Percentiles rank a stretch among this genome's conserved stretches.
Conservation (phyloP, 2,797 vertebrate species). For the Furcifer pardalis region DNA sequence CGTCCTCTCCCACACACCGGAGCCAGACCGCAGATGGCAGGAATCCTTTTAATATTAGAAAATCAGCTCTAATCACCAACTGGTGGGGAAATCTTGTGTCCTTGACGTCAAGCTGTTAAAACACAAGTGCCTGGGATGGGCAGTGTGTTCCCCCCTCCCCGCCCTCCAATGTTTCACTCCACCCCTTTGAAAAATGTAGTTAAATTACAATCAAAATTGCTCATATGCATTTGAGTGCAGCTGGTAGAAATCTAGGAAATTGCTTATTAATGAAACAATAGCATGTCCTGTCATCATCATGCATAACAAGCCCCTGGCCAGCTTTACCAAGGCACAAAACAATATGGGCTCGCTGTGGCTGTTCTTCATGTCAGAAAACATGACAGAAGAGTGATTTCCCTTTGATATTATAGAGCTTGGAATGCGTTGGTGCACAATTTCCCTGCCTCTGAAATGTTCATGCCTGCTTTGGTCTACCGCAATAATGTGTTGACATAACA, state of each 20-base stretch:
- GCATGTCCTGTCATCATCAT: neutral
- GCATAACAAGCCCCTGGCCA: neutral
- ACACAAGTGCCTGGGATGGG: conserved; percentile 21
- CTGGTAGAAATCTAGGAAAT: conserved; percentile 33
- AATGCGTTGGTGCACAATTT: neutral
- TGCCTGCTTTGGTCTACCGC: neutral
- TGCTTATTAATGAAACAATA: conserved; percentile 20
- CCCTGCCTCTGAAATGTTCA: neutral
- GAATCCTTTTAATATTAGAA: conserved; percentile 44
- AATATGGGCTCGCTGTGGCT: neutral
- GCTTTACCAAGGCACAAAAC: neutral
- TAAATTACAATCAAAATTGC: conserved; percentile 18
- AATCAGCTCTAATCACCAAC: conserved; percentile 14
- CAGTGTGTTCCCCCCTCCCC: neutral
- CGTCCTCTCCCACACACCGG: conserved; percentile 52
- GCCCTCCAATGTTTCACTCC: conserved; percentile 20
- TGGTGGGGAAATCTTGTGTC: neutral
- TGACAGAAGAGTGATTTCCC: neutral
- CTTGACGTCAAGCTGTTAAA: neutral
- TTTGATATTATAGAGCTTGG: neutral
- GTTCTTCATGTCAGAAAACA: neutral
- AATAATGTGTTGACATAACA: neutral
- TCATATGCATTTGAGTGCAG: conserved; percentile 26
- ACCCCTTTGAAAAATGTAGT: neutral
- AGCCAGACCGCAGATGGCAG: conserved; percentile 24